phyloP scores from a whole-genome alignment of 2,113 vertebrate species.

The Paedocypris sp. region DNA sequence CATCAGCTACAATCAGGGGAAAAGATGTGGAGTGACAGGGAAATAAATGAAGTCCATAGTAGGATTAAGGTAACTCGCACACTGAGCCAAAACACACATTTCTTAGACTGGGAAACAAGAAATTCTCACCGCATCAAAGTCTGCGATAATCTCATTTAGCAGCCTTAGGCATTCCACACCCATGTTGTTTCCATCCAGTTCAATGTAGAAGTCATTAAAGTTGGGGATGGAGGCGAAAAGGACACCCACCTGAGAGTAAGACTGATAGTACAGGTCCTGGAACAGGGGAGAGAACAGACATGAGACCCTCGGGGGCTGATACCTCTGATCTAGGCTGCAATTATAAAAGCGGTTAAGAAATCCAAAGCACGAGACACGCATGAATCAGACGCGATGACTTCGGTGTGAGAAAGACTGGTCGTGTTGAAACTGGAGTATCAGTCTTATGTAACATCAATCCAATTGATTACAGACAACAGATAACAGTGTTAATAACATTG shows the following conservation, averaged over 20 bases:
- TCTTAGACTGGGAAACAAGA: neutral
- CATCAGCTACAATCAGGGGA: slow-evolving; percentile 71
- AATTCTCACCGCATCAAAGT: slow-evolving; percentile 89
- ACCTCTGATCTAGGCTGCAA: neutral
- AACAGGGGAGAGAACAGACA: neutral
- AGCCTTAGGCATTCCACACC: slow-evolving; percentile 95
- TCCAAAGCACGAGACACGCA: neutral
- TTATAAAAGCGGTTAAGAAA: neutral
- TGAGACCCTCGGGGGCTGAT: slow-evolving; percentile 7
- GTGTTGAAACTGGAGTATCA: no score
- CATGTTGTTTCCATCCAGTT: slow-evolving; percentile 99
- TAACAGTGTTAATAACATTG: no score
- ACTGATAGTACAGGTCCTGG: slow-evolving; percentile 97
- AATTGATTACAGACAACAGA: no score
- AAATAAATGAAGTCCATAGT: neutral
- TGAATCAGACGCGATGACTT: neutral
- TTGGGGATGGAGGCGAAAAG: slow-evolving; percentile 98
- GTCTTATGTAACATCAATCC: no score
- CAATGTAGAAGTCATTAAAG: slow-evolving; percentile 99
- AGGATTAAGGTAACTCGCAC: slow-evolving; percentile 6
- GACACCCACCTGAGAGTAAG: slow-evolving; percentile 94
- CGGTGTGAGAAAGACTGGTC: neutral
- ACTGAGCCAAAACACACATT: slow-evolving; percentile 2
- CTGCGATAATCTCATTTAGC: slow-evolving; percentile 96
- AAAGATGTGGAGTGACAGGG: slow-evolving; percentile 3